Base-by-base conservation (phyloP, 2,888 invertebrate species). In the Metalampra italica region DNA sequence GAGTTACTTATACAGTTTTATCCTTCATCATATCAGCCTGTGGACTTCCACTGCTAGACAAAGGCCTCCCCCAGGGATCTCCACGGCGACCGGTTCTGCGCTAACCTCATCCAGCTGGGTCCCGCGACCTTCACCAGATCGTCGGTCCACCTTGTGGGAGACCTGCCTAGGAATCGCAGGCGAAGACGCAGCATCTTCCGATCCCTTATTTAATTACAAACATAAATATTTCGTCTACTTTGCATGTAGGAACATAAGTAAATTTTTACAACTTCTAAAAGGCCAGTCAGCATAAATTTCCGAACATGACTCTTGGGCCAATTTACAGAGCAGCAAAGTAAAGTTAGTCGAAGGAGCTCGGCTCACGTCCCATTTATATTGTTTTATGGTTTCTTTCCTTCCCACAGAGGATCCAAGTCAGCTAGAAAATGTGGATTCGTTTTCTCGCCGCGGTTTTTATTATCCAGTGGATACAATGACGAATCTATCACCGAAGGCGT, bases 331-430 rank as follows among this genome's bases (percentile, higher is more conserved):
- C 58, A 64, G 59, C 53, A 60, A 59, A 60, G 59, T 56, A 64
- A 75, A 78, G 70, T 75, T 74, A 72, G 71, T 62, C 62, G 63
- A 62, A 64, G 57, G 62, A 69, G 65, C 66, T 62, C 60, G 65
- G 64, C 68, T 66, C 76, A 81, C 78, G 82, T 82, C 76, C 77
- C 82, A 82, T 84, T 82, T 81, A 81, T 82, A 82, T 79, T 81
- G 82, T 82, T 84, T 82, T 84, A 83, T 82, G 81, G 80, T 75
- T 75, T 70, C 78, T 78, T 79, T 80, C 76, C 74, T 75, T 71
- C 66, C 75, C 72, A 66, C 69, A 62, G 66, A 66, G 71, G 68
- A 66, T 74, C 60, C 61, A 68, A 62, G 61, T 66, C 62, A 66
- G 62, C 67, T 72, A 65, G 71, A 75, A 78, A 74, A 80, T 75